phyloP scores from a whole-genome alignment of 2,888 invertebrate species.

The Nasonovia ribisnigri region DNA sequence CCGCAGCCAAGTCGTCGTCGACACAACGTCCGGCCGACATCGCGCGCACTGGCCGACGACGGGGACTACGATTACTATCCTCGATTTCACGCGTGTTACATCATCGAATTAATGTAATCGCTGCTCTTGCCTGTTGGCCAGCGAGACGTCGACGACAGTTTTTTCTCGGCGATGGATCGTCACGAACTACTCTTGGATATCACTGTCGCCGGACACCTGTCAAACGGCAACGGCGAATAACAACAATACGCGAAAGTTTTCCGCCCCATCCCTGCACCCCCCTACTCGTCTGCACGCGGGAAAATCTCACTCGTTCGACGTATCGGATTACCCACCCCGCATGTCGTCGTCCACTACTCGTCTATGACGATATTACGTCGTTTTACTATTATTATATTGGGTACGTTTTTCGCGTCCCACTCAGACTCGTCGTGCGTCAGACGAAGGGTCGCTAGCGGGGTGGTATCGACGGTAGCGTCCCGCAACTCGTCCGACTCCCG shows the following conservation, averaged over 20 bases:
- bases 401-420: background rate
- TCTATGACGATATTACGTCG: background rate
- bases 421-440: background rate
- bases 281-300: background rate
- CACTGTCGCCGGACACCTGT: background rate
- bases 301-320: background rate
- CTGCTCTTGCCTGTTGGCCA: background rate
- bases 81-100: slow-evolving; percentile 8
- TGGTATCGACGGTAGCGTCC: background rate
- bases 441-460: background rate
- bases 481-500: background rate
- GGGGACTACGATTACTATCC: too few species aligned
- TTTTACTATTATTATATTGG: background rate
- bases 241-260: background rate
- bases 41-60: background rate
- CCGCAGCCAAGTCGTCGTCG: background rate
- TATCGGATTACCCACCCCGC: background rate
- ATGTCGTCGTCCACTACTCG: background rate
- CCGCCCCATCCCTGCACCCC: background rate
- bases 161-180: background rate
- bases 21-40: background rate
- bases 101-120: background rate
- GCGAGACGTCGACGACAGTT: background rate
- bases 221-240: background rate
- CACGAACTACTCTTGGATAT: slow-evolving; percentile 27